Percentiles rank a stretch among this genome's conserved stretches.
These are phyloP conservation scores for Psittacus erithacus DNA, from an alignment of 2,113 vertebrate species.

Conservation along the genomic window DNA sequence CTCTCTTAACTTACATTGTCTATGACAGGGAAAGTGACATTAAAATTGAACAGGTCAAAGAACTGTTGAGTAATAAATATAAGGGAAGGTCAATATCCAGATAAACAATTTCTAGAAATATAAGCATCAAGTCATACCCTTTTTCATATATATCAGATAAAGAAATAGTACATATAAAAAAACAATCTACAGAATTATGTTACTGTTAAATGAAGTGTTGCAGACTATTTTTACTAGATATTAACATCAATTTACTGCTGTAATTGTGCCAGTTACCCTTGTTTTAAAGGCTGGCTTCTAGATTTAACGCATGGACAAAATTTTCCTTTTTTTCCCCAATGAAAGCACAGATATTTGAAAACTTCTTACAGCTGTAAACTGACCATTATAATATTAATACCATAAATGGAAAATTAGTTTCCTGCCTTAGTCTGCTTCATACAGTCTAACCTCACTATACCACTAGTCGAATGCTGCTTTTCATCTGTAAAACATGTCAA, in stretches of 20 bases:
- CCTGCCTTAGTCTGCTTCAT: neutral
- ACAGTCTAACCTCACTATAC: neutral
- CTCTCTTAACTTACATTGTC: neutral
- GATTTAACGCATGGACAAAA: neutral
- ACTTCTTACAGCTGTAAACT: neutral
- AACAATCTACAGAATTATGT: neutral
- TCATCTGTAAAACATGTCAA: neutral
- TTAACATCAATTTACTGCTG: neutral
- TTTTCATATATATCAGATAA: neutral
- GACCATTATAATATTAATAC: neutral
- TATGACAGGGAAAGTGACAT: neutral
- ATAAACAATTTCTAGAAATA: neutral
- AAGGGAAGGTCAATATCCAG: neutral
- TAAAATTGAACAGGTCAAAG: neutral
- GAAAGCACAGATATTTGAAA: neutral
- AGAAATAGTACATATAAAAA: neutral
- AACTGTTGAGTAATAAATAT: neutral
- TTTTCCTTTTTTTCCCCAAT: neutral
- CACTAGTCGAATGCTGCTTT: neutral
- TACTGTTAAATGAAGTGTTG: neutral
- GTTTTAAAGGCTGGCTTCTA: neutral
- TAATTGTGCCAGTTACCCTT: neutral
- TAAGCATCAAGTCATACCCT: neutral
- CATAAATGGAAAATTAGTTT: neutral
- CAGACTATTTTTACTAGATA: neutral